Conservation (phyloP, 1,140 invertebrate species). For the Meloidogyne exigua region DNA sequence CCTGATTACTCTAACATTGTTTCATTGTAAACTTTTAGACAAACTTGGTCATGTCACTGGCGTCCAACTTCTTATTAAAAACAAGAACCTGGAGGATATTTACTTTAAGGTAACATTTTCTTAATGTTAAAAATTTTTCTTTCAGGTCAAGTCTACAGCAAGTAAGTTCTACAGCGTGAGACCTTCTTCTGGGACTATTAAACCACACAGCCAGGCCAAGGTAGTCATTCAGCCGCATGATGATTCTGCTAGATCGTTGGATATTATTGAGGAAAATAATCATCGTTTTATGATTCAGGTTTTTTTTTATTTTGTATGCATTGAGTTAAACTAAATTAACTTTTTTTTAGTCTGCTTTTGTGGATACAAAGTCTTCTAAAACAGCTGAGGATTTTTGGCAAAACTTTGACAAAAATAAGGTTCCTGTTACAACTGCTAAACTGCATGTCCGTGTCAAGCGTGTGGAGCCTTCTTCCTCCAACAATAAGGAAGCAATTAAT, state of each 20-base stretch:
- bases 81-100: not conserved
- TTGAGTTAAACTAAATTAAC: not conserved
- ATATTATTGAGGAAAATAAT: not conserved
- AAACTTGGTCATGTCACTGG: slow-evolving; percentile 11
- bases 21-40: not conserved
- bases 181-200: slow-evolving; percentile 6
- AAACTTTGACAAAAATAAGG: not conserved
- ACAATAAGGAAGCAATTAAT: not conserved
- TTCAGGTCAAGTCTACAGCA: slow-evolving; percentile 6
- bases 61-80: slow-evolving; percentile 1
- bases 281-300: slow-evolving; percentile 15
- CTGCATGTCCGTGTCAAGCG: not conserved
- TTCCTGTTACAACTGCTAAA: not conserved
- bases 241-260: not conserved
- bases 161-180: slow-evolving; percentile 11
- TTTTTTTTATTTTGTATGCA: not conserved
- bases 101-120: slow-evolving; percentile 6
- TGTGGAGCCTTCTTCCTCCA: not conserved
- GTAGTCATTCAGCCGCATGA: slow-evolving; percentile 10
- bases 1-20: too few species aligned
- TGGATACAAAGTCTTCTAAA: not conserved
- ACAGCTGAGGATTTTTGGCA: slow-evolving; percentile 19
- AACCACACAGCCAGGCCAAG: not conserved
- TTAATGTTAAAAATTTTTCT: not conserved
- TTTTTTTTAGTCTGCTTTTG: not conserved